Conservation (phyloP, 2,113 vertebrate species). For the Trematocara nigrifrons region DNA sequence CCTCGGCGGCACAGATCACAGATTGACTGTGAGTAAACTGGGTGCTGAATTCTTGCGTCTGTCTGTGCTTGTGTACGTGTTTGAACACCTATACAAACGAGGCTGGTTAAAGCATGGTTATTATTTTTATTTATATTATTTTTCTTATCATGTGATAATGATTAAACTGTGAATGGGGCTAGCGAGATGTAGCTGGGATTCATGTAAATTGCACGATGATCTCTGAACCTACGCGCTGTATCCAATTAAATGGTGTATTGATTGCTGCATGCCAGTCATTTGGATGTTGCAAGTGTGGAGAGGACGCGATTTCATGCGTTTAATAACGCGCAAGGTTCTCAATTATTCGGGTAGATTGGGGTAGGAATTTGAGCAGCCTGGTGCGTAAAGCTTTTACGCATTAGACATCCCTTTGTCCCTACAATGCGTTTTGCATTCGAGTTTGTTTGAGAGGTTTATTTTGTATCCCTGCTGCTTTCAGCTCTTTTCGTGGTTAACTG, state of each 20-base stretch:
- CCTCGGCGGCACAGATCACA: conserved; percentile 48
- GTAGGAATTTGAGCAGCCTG: conserved; percentile 34
- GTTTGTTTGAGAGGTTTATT: conserved; percentile 38
- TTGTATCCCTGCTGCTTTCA: conserved; percentile 7
- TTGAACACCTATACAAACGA: background rate
- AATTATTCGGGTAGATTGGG: background rate
- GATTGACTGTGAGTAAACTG: conserved; percentile 66
- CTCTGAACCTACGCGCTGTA: conserved; percentile 10
- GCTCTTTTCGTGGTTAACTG: conserved; percentile 4
- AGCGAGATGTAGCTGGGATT: conserved; percentile 7
- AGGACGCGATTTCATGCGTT: background rate
- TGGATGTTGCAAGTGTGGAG: conserved; percentile 20
- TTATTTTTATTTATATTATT: background rate
- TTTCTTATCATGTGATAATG: background rate
- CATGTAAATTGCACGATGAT: conserved; percentile 11
- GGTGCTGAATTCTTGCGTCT: background rate
- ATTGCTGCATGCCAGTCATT: conserved; percentile 14
- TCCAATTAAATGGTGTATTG: conserved; percentile 48
- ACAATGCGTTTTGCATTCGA: conserved; percentile 33
- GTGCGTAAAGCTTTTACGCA: conserved; percentile 70
- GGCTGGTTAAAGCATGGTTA: background rate
- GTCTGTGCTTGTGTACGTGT: background rate
- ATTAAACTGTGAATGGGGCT: conserved; percentile 19
- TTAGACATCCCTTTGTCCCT: conserved; percentile 63
- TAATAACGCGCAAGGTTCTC: background rate